Evolutionary conservation across 1,140 invertebrate genomes (phyloP), one percentile per base, ranked within the genome.

Genomic region (Solenopsis invicta): DNA sequence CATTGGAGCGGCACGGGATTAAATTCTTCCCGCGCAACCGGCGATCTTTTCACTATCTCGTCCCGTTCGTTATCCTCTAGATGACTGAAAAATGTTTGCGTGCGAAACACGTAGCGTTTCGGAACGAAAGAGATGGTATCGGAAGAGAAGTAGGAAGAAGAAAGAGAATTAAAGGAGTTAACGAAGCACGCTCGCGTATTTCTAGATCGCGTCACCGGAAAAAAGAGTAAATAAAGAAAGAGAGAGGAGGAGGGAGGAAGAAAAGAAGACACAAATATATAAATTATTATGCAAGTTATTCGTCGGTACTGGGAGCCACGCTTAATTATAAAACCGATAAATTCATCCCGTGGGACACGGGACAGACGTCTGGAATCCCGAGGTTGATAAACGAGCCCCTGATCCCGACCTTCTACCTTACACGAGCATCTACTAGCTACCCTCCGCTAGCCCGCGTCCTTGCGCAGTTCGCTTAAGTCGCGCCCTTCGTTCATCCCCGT

Each of bases 271-370:
- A 69, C 10, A 69, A 74, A 89, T 88, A 89, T 90, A 92, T 93
- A 93, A 94, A 92, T 93, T 92, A 93, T 77, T 54, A 77, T 59
- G 76, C 74, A 84, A 92, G 88, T 90, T 88, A 91, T 64, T 86
- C 69, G 69, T 54, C 13, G 62, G 82, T 93, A 92, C 89, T 88
- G 82, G 87, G 82, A 86, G 82, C 78, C 61, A 64, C 88, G 91
- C 92, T 94, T 94, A 94, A 95, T 95, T 95, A 94, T 94, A 93
- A 94, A 94, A 93, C 93, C 92, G 91, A 95, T 94, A 94, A 95
- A 95, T 95, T 94, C 89, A 93, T 94, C 91, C 78, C 80, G 89
- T 50, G 91, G 85, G 87, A 91, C 91, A 82, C 21, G 64, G 87
- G 89, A 90, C 88, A 93, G 92, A 92, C 93, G 87, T 88, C 80